Base-by-base conservation (phyloP, 2,888 invertebrate species). In the Aelia acuminata region DNA sequence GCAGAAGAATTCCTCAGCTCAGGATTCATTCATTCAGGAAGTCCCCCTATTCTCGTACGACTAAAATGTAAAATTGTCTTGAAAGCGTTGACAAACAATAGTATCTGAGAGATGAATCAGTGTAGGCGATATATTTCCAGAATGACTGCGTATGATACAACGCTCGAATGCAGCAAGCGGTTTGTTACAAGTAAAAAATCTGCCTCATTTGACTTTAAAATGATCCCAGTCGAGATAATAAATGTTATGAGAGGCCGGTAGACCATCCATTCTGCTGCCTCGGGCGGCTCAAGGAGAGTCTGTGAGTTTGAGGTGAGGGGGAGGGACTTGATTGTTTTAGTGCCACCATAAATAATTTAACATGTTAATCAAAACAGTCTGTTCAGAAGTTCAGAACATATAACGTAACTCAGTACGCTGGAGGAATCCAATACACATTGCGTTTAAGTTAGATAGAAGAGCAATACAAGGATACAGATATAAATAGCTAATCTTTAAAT, bases 141-240 rank as follows among this genome's bases (percentile, higher is more conserved):
- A n/a, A 2, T 7, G 53, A 53, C n/a, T 53, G n/a, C 7, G 57
- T 31, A 63, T 31, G 31, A 11, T 80, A 3, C 13, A n/a, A 13
- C 22, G 11, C 10, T 80, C 80, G 22, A 80, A 80, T 35, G 80
- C 80, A 39, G 57, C 75, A 75, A 43, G 39, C 43, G 10, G 43
- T 43, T 43, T 22, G 22, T 39, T 80, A 80, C 80, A 39, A 2
- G 80, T 22, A 75, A 75, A 35, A 80, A 43, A 80, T 39, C n/a
- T n/a, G 43, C 43, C 80, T 43, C 80, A 80, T 80, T 80, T 80
- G 39, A 80, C 80, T 80, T 43, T 80, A 39, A 80, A 80, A 80
- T 80, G 39, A 39, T 39, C 10, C 13, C 1, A 43, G 3, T n/a
- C 3, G 43, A 31, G 39, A 43, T 39, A 80, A 80, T 80, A 43